These are phyloP conservation scores for Xyliphius kryptos DNA, from an alignment of 2,113 vertebrate genomes.

Conservation along the genomic window DNA sequence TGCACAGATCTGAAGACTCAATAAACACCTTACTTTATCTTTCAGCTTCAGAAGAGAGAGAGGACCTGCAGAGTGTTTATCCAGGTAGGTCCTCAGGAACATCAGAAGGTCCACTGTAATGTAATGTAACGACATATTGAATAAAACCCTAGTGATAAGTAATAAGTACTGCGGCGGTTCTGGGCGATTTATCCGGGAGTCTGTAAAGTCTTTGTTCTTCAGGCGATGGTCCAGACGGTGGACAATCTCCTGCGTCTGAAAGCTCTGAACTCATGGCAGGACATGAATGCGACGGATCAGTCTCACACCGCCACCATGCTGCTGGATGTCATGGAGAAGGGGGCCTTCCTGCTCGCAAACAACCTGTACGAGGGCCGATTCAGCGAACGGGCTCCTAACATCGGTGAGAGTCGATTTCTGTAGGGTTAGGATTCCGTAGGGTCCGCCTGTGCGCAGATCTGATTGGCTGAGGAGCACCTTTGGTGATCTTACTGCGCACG, in stretches of 20 bases:
- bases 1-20: too few relatives aligned
- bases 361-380: slow-evolving; percentile 84
- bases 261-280: slow-evolving; percentile 82
- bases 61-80: slow-evolving; percentile 85
- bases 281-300: slow-evolving; percentile 83
- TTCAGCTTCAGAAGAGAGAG: slow-evolving; percentile 86
- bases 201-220: slow-evolving; percentile 12
- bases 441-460: background rate
- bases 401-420: slow-evolving; percentile 60
- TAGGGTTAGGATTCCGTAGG: background rate
- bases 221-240: slow-evolving; percentile 85
- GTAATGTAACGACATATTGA: too few relatives aligned
- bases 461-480: too few relatives aligned
- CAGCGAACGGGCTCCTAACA: slow-evolving; percentile 76
- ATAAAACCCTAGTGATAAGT: too few relatives aligned
- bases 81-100: slow-evolving; percentile 64
- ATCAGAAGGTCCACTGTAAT: too few relatives aligned
- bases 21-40: slow-evolving; percentile 14
- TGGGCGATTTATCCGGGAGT: too few relatives aligned
- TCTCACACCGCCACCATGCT: slow-evolving; percentile 85
- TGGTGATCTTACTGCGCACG: too few relatives aligned
- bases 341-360: slow-evolving; percentile 85
- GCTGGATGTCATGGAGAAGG: slow-evolving; percentile 83
- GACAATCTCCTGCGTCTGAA: slow-evolving; percentile 82
- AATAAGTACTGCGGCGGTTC: too few relatives aligned